Evolutionary conservation across 2,797 vertebrate genomes (phyloP).

Genomic region (Chelonia mydas): DNA sequence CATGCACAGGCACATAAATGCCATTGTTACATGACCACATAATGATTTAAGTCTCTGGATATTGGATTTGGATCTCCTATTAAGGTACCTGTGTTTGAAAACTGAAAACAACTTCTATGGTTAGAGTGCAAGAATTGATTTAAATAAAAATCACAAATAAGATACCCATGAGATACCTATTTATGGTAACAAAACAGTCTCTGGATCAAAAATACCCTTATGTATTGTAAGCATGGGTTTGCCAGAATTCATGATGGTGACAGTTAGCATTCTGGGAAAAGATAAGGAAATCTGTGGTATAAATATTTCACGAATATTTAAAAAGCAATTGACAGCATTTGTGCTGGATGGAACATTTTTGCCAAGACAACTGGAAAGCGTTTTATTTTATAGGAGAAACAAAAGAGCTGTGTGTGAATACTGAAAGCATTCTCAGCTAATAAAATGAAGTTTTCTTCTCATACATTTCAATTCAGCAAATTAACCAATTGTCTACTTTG

Average conservation of each 20-base stretch:
- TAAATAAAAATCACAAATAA: constrained; percentile 14
- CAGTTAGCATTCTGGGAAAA: constrained; percentile 66
- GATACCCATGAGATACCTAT: background rate
- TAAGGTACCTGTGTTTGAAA: constrained; percentile 7
- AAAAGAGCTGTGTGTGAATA: constrained; percentile 53
- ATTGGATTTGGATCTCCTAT: background rate
- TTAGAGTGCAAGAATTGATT: background rate
- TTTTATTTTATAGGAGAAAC: constrained; percentile 69
- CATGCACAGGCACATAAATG: background rate
- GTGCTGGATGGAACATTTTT: constrained; percentile 58
- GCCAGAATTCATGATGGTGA: constrained; percentile 53
- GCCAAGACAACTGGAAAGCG: constrained; percentile 60
- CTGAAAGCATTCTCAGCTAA: constrained; percentile 64
- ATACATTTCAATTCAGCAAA: constrained; percentile 63
- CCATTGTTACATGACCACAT: background rate
- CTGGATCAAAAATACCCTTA: constrained; percentile 50
- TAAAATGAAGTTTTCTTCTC: constrained; percentile 51
- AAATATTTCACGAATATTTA: constrained; percentile 66
- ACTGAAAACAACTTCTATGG: background rate
- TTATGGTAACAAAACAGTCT: background rate
- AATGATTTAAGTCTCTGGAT: background rate
- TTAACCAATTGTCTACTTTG: constrained; percentile 63
- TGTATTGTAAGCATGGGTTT: background rate
- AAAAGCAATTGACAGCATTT: constrained; percentile 60
- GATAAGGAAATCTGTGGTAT: background rate